Evolutionary conservation across 1,140 invertebrate genomes (phyloP), one percentile per base, ranked within the genome.

Genomic region (Ganaspis sp.): DNA sequence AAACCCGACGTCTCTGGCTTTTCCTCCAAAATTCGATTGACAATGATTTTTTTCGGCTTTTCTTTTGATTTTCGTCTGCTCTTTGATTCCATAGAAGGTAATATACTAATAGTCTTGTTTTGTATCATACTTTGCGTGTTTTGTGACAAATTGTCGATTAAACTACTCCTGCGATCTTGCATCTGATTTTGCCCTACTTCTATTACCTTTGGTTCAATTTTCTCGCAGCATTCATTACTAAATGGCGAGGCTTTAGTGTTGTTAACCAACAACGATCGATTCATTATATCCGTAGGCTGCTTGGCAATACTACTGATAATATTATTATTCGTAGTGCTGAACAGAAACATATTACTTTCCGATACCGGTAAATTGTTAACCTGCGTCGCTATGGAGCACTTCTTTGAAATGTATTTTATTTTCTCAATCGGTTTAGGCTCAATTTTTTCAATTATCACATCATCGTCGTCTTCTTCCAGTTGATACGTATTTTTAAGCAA

Each of bases 21-120:
- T 29, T 53, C 34, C 11, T 38, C 34, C 19, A 54, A 6, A 23
- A 40, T 8, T 78, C 42, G 42, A 69, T 74, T 21, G n/a, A 11
- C 34, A 45, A n/a, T 29, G 21, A 34, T 72, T 19, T 82, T 81
- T n/a, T 81, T 73, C 23, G 58, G 58, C 38, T 78, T 81, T 23
- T 82, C 79, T 69, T 78, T 82, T 19, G 79, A 70, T 76, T 85
- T 85, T 69, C 80, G 80, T 49, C 81, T 80, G 9, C 75, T 34
- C 21, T 83, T 80, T 1, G 81, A 64, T n/a, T 80, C 76, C 12
- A 29, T 64, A 0, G 58, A n/a, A 15, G 15, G 26, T n/a, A 29
- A 12, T 0, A 64, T 64, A 64, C 58, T 64, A n/a, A 21, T 12
- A 34, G 23, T 21, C 11, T 64, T 64, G 23, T 64, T 64, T 29